Percentiles rank a stretch among this genome's conserved stretches.
Conservation (phyloP, 2,113 vertebrate genomes). For the Bombycilla garrulus region DNA sequence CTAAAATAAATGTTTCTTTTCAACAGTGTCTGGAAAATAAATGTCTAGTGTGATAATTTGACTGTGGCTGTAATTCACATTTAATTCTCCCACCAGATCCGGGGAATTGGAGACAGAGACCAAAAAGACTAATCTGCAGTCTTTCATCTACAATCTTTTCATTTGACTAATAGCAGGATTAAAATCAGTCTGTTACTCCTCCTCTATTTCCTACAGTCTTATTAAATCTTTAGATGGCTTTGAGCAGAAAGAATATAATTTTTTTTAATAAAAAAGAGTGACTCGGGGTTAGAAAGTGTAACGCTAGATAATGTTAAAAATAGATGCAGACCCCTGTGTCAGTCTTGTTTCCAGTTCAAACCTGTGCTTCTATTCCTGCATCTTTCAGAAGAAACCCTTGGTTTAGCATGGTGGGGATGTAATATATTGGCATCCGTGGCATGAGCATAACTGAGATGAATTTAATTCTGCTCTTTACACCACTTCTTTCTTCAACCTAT, state of each 20-base stretch:
- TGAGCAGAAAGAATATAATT: neutral
- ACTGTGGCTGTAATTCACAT: conserved; percentile 1
- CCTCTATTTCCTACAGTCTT: neutral
- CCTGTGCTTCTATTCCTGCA: neutral
- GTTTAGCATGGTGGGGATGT: neutral
- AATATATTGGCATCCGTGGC: conserved; percentile 18
- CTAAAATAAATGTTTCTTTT: conserved; percentile 36
- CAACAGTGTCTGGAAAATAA: neutral
- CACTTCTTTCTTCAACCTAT: conserved; percentile 1
- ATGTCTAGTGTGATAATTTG: neutral
- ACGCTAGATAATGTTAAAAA: neutral
- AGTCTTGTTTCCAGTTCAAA: neutral
- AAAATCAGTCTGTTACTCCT: conserved; percentile 12
- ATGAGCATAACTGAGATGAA: neutral
- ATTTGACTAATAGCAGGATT: conserved; percentile 23
- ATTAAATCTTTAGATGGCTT: neutral
- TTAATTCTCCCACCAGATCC: conserved; percentile 6
- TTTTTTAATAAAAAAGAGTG: neutral
- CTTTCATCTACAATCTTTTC: conserved; percentile 3
- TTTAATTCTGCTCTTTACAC: conserved; percentile 26
- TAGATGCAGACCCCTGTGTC: neutral
- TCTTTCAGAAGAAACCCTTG: neutral
- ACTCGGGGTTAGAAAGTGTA: neutral
- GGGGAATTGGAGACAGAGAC: neutral
- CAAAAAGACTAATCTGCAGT: neutral